Base-by-base conservation (phyloP, 1,140 invertebrate genomes). In the Holotrichia oblita region DNA sequence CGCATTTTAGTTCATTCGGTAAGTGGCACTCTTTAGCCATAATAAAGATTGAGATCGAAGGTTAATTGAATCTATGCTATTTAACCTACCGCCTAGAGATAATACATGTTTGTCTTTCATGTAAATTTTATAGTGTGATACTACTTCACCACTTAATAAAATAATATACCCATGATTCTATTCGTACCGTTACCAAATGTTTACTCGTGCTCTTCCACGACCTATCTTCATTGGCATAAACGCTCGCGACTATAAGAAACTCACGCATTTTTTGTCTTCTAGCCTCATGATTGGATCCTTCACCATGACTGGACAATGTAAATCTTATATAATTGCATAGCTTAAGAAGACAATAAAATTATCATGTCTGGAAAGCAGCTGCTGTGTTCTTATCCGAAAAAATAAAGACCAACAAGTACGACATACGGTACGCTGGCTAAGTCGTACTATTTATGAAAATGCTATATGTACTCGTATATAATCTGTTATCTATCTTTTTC, bases 291-390 rank as follows among this genome's bases (percentile, higher is more conserved):
- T n/a, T n/a, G n/a, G n/a, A n/a, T n/a, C n/a, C n/a, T n/a, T n/a
- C n/a, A n/a, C n/a, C n/a, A 22, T 34, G 6, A 8, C 24, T 69
- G 22, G 61, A 24, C 22, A 69, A 27, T 69, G 22, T 34, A 27
- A 69, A 69, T 27, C 14, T 20, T 69, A 69, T 20, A 17, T 20
- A 27, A 27, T 27, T 69, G 10, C 61, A 69, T 69, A 69, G 20
- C 22, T 27, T 69, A 69, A 69, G 27, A 22, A 20, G 12, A 69
- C 61, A 69, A 69, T 69, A 69, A 69, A 69, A 69, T 69, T 69
- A 27, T 20, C 20, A 69, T 27, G 61, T 27, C 27, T 69, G 0
- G 8, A 12, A 69, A 3, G 8, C 20, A 27, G 61, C 7, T 34
- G 61, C 8, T 7, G 22, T 3, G 22, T 20, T 55, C 6, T 55